A percentile compares a stretch with the other conserved stretches of the same genome.
phyloP scores from a whole-genome alignment of 2,113 vertebrate genomes.

The Prietella phreatophila region DNA sequence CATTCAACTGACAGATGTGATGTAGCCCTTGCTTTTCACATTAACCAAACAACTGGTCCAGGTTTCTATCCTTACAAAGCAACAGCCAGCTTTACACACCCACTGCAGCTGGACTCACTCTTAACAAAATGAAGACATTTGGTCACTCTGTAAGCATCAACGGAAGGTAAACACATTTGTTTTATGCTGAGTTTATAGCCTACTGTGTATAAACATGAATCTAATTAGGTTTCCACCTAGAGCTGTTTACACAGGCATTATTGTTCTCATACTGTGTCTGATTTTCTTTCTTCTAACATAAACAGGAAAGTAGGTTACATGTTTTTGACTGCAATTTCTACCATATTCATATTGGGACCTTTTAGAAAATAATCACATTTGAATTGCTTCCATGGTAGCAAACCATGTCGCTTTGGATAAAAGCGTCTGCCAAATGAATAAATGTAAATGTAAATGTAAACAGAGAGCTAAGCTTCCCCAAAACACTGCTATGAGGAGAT shows the following conservation, averaged over 20 bases:
- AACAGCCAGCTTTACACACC: neutral
- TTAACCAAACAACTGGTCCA: neutral
- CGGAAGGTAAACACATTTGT: neutral
- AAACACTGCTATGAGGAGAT: neutral
- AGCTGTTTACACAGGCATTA: neutral
- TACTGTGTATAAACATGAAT: neutral
- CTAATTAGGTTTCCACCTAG: neutral
- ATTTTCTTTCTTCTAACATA: neutral
- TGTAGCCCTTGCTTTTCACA: neutral
- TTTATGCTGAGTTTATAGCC: neutral
- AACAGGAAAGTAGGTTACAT: neutral
- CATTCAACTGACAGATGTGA: neutral
- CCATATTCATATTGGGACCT: neutral
- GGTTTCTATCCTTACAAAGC: constrained; percentile 8
- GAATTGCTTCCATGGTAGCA: neutral
- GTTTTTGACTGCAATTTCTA: neutral
- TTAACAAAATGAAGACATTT: neutral
- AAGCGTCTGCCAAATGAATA: too few relatives aligned
- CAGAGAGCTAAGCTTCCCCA: neutral
- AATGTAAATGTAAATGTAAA: too few relatives aligned
- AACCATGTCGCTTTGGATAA: too few relatives aligned
- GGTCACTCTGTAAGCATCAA: neutral
- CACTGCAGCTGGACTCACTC: neutral
- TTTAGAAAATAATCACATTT: neutral
- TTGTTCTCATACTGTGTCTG: neutral